Conservation (phyloP, 2,113 vertebrate genomes). For the Aphyosemion australe region DNA sequence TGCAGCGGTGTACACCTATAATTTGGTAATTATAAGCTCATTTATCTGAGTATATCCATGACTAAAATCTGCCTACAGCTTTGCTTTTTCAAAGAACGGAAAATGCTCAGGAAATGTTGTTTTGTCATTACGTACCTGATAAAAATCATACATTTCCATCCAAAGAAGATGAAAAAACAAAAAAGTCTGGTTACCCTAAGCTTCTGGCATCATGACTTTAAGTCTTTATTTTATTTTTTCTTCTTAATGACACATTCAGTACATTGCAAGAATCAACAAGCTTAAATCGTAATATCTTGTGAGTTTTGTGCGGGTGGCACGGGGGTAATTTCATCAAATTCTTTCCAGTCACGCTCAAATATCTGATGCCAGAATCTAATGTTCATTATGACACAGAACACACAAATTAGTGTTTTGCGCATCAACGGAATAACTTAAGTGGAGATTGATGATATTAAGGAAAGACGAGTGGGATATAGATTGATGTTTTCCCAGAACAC, state of each 20-base stretch:
- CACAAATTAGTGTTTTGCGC: slow-evolving; percentile 40
- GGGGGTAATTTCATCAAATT: slow-evolving; percentile 49
- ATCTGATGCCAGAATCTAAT: slow-evolving; percentile 61
- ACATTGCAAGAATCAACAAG: slow-evolving; percentile 46
- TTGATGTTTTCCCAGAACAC: slow-evolving; percentile 68
- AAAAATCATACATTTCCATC: slow-evolving; percentile 62
- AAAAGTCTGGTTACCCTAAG: slow-evolving; percentile 47
- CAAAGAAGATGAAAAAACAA: slow-evolving; percentile 36
- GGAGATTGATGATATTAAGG: slow-evolving; percentile 49
- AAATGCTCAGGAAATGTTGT: slow-evolving; percentile 54
- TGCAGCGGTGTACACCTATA: slow-evolving; percentile 68
- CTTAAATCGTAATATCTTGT: slow-evolving; percentile 53
- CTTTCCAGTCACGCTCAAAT: slow-evolving; percentile 55
- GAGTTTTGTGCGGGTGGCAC: slow-evolving; percentile 53
- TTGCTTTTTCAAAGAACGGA: slow-evolving; percentile 40
- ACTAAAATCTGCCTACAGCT: slow-evolving; percentile 56
- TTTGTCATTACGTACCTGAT: slow-evolving; percentile 60
- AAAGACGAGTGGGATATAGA: slow-evolving; percentile 64
- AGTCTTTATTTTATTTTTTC: slow-evolving; percentile 50
- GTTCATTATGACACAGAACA: slow-evolving; percentile 46
- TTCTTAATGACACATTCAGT: slow-evolving; percentile 62
- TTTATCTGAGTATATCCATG: slow-evolving; percentile 58
- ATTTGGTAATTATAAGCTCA: slow-evolving; percentile 66
- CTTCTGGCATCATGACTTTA: slow-evolving; percentile 34
- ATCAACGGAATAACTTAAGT: slow-evolving; percentile 49